These are phyloP conservation scores for Monomorium pharaonis DNA, from an alignment of 1,140 invertebrate genomes.

Conservation along the genomic window DNA sequence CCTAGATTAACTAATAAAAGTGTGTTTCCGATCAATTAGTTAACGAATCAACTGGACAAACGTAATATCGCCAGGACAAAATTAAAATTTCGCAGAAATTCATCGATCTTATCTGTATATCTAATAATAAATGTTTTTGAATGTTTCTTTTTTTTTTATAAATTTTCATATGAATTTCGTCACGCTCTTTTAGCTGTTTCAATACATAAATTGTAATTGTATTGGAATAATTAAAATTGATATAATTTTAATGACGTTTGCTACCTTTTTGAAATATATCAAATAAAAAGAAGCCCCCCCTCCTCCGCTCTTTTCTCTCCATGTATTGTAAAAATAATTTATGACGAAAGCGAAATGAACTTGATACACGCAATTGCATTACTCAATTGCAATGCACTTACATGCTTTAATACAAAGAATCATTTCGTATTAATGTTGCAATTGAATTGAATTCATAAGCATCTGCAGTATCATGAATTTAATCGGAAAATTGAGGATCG, in stretches of 20 bases:
- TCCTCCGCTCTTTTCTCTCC: neutral
- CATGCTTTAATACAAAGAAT: slow-evolving; percentile 2
- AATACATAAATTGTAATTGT: neutral
- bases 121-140: neutral
- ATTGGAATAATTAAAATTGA: neutral
- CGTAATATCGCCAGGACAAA: neutral
- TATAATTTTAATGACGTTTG: neutral
- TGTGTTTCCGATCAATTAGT: neutral
- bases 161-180: neutral
- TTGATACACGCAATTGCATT: slow-evolving; percentile 2
- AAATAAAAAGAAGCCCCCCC: neutral
- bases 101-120: no score
- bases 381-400: neutral
- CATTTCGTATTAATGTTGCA: neutral
- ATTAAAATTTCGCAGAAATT: neutral
- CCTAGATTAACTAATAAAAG: neutral
- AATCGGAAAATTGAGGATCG: neutral
- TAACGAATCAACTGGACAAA: neutral
- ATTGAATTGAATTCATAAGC: neutral
- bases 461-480: neutral
- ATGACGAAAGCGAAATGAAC: neutral
- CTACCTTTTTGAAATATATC: neutral
- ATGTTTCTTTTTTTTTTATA: neutral
- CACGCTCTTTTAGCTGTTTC: neutral
- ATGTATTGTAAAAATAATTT: slow-evolving; percentile 26